These are phyloP conservation scores for Melanocharis versteri DNA, from an alignment of 2,113 vertebrate species.

Conservation along the genomic window DNA sequence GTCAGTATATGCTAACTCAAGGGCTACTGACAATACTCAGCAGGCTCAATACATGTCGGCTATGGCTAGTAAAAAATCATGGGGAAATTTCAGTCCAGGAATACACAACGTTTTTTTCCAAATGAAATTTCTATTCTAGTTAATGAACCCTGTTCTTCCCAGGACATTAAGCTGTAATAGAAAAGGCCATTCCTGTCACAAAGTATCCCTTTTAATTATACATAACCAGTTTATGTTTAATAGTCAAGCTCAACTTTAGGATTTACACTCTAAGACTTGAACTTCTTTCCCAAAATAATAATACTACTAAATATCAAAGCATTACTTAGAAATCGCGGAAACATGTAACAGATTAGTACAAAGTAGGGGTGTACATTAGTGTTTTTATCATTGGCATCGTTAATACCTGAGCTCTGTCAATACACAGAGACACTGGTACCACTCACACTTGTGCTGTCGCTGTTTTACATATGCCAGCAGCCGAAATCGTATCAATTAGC, in stretches of 20 bases:
- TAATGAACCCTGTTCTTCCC: background rate
- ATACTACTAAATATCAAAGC: background rate
- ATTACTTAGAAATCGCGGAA: background rate
- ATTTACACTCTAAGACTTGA: background rate
- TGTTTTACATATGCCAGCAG: background rate
- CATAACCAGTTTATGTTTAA: background rate
- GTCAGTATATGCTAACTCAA: background rate
- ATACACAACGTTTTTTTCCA: background rate
- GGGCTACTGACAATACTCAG: background rate
- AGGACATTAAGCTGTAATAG: background rate
- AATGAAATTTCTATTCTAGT: background rate
- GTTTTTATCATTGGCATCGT: background rate
- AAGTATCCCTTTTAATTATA: background rate
- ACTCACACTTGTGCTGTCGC: background rate
- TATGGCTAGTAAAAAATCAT: background rate
- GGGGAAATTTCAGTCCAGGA: background rate
- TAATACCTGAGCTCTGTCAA: background rate
- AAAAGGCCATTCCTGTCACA: background rate
- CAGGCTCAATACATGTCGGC: background rate
- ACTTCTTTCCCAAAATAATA: background rate
- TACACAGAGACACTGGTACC: background rate
- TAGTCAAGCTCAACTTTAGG: background rate
- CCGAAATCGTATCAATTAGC: background rate
- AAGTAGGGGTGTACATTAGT: background rate
- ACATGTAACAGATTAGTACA: background rate